Base-by-base conservation (phyloP, 30 jellyfish, hydroid and myxozoan genomes). In the Pseudorhiza aurosa region DNA sequence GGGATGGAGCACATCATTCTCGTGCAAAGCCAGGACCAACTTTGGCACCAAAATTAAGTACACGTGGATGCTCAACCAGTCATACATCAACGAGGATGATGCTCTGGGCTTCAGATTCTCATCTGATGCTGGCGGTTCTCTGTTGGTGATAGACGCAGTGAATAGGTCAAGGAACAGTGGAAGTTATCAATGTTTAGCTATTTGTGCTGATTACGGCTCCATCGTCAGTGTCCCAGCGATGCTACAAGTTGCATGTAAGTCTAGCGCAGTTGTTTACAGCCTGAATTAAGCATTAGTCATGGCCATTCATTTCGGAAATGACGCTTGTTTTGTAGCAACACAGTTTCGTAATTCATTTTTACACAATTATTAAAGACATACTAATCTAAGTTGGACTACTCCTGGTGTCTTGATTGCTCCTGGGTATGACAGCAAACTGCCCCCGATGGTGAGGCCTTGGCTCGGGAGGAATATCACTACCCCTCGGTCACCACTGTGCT, bases 191-290 rank as follows among this genome's bases (percentile, higher is more conserved):
- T 70, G 83, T 56, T 10, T 70, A 32, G 83, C 83, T 19, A 9
- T 70, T 19, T 14, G 2, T 47, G 11, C 22, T 5, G 29, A 45
- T 42, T 25, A 37, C 32, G 83, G 83, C 31, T 46, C 83, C 3
- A 47, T 70, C 1, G 49, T 21, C 0, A 70, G 83, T 22, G 35
- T 32, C 22, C n/a, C 56, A 10, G 83, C 83, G 0, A 45, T 0
- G 51, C 68, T 70, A 3, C 5, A 46, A 2, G 21, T 70, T 6
- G 83, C 83, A 45, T 70, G 83, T 70, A 46, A 39, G 83, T 53
- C 18, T 46, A 2, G 14, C 6, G 14, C 5, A 3, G 5, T 46
- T 5, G 6, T 27, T 46, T 5, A 11, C 60, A 11, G 60, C 19
- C 6, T 46, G 18, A 3, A 5, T 46, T n/a, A n/a, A n/a, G n/a